A percentile compares a stretch with the other conserved stretches of the same genome.
Conservation (phyloP, 2,797 vertebrate species). For the Micromesistius poutassou region DNA sequence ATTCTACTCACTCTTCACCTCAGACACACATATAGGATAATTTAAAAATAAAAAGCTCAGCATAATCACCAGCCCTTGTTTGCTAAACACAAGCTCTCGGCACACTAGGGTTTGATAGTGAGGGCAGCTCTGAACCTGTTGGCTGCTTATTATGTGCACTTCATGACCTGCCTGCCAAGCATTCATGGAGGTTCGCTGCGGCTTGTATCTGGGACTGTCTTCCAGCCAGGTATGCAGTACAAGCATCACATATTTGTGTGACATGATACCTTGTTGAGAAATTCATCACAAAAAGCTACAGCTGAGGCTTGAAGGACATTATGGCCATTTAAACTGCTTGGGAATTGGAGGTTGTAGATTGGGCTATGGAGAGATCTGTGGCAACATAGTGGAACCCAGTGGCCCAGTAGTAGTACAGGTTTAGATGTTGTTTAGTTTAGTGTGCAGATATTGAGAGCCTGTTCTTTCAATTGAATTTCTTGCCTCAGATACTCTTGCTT, state of each 20-base stretch:
- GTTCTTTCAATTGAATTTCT: too few species aligned
- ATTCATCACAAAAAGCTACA: neutral
- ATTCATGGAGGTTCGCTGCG: neutral
- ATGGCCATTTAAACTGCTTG: neutral
- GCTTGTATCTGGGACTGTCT: neutral
- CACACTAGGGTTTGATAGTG: neutral
- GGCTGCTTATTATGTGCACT: neutral
- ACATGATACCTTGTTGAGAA: neutral
- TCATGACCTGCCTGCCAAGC: neutral
- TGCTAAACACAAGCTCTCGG: neutral
- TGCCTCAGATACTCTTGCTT: neutral
- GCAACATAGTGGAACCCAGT: neutral
- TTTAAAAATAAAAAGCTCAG: neutral
- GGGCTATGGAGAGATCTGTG: neutral
- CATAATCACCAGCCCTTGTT: neutral
- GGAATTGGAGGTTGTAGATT: neutral
- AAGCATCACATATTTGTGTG: neutral
- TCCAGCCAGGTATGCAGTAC: neutral
- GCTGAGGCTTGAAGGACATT: neutral
- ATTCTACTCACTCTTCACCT: neutral
- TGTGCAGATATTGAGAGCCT: neutral
- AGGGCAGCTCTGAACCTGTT: constrained; percentile 4
- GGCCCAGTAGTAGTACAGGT: neutral
- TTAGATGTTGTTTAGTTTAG: neutral
- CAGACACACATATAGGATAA: neutral